Percentiles rank a stretch among this genome's conserved stretches.
Evolutionary conservation across 1,140 invertebrate species (phyloP).

Genomic region (Drosophila arawakana): DNA sequence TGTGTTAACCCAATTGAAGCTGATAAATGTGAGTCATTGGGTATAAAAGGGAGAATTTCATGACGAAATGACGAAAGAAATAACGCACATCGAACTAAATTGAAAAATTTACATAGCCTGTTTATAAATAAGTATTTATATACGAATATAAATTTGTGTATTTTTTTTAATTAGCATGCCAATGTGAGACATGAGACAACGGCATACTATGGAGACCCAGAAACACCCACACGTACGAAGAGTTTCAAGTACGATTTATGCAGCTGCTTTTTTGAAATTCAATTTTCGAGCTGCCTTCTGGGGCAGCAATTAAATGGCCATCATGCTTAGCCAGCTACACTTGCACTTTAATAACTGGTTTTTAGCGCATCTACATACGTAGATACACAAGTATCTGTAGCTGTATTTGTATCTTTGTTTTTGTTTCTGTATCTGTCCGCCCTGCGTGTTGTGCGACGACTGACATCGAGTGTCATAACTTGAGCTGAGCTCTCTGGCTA

Average conservation of each 20-base stretch:
- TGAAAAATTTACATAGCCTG: constrained; percentile 25
- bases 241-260: constrained; percentile 34
- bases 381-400: constrained; percentile 10
- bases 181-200: constrained; percentile 32
- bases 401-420: constrained; percentile 21
- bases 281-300: constrained; percentile 34
- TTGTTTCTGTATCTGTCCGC: constrained; percentile 43
- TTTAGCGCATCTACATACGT: constrained; percentile 14
- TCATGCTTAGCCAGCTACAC: constrained; percentile 46
- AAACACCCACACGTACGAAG: constrained; percentile 32
- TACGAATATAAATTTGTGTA: background rate
- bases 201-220: constrained; percentile 28
- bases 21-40: constrained; percentile 43
- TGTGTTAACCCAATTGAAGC: constrained; percentile 17
- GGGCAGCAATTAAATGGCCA: constrained; percentile 51
- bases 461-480: constrained; percentile 56
- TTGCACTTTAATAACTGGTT: constrained; percentile 55
- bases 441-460: constrained; percentile 17
- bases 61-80: constrained; percentile 50
- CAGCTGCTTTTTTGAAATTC: constrained; percentile 41
- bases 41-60: constrained; percentile 37
- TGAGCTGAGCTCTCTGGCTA: constrained; percentile 31
- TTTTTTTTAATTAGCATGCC: constrained; percentile 50
- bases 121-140: constrained; percentile 15
- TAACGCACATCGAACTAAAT: constrained; percentile 26